Conservation (phyloP, 2,888 invertebrate species). For the Dicyrtoma fusca region DNA sequence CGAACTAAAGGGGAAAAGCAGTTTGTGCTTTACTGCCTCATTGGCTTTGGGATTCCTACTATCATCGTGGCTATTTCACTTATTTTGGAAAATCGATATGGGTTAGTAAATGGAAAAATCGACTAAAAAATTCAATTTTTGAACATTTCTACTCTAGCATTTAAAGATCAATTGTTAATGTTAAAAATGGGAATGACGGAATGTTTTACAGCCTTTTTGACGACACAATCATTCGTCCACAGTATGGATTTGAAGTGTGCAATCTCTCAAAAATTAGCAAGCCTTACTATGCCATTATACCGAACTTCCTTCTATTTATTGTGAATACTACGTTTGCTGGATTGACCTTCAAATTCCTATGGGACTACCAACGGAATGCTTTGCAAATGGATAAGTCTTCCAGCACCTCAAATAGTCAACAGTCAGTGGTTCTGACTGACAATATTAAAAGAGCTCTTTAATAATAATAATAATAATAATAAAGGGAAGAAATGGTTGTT, state of each 20-base stretch:
- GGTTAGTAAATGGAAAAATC: neutral
- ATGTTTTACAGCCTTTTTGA: neutral
- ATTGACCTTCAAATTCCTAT: neutral
- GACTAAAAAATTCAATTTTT: neutral
- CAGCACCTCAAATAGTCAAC: too few species aligned
- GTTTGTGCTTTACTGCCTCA: neutral
- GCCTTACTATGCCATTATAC: neutral
- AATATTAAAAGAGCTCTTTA: too few species aligned
- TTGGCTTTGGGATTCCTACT: slow-evolving; percentile 16
- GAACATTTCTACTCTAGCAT: too few species aligned
- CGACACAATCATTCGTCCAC: neutral
- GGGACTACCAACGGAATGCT: neutral
- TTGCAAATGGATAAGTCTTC: neutral
- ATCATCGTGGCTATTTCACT: neutral
- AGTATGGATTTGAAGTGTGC: neutral
- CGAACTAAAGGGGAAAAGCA: slow-evolving; percentile 2
- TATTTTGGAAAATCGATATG: neutral
- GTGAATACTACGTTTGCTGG: neutral
- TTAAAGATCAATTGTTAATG: too few species aligned
- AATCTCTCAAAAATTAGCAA: neutral
- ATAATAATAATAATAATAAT: too few species aligned
- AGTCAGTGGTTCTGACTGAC: too few species aligned
- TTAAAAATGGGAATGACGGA: too few species aligned
- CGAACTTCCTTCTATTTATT: neutral
- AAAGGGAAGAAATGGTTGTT: too few species aligned